A percentile compares a stretch with the other conserved stretches of the same genome.
Conservation (phyloP, 2,888 invertebrate genomes). For the Labia minor region DNA sequence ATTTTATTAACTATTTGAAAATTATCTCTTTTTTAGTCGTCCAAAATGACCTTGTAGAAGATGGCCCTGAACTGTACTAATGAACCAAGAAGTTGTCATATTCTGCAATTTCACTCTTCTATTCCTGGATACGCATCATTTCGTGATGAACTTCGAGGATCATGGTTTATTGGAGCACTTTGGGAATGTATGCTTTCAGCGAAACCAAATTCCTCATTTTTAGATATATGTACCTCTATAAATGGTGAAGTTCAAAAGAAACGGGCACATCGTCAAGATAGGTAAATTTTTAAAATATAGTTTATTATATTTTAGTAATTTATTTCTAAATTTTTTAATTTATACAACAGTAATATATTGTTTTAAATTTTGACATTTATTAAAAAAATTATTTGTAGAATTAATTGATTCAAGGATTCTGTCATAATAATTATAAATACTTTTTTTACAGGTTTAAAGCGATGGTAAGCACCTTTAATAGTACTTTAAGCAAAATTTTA, state of each 20-base stretch:
- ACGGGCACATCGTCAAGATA: background rate
- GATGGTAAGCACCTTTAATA: constrained; percentile 19
- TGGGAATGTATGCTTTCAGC: constrained; percentile 19
- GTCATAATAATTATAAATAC: no score
- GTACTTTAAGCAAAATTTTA: constrained; percentile 16
- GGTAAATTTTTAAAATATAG: background rate
- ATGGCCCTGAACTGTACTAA: constrained; percentile 5
- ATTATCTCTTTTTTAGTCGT: constrained; percentile 19
- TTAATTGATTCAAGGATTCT: no score
- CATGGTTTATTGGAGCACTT: constrained; percentile 23
- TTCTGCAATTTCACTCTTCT: constrained; percentile 22
- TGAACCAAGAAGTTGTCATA: constrained; percentile 19
- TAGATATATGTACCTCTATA: constrained; percentile 16
- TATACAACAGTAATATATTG: no score
- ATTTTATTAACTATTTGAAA: no score
- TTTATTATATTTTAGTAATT: no score
- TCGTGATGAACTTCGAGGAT: constrained; percentile 22
- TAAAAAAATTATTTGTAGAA: no score
- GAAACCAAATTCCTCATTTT: background rate
- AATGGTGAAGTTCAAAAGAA: constrained; percentile 14
- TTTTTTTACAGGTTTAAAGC: constrained; percentile 13
- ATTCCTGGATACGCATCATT: constrained; percentile 24
- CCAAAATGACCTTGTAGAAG: constrained; percentile 16
- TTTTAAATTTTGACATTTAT: no score
- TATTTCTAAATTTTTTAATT: no score